phyloP scores from a whole-genome alignment of 1,140 invertebrate genomes.

The Manduca sexta region DNA sequence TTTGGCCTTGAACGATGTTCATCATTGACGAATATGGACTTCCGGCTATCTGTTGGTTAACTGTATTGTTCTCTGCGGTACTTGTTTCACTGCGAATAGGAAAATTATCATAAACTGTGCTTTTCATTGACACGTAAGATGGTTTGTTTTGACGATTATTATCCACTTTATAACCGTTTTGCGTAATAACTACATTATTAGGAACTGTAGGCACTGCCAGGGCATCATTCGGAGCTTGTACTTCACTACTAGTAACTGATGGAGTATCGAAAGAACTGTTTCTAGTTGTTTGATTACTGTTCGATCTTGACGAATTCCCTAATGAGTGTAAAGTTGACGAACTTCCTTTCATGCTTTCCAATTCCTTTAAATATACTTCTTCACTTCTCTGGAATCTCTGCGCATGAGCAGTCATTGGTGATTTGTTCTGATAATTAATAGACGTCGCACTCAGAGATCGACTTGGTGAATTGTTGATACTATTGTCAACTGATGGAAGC shows the following conservation, averaged over 20 bases:
- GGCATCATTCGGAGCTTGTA: conserved; percentile 26
- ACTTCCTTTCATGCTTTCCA: conserved; percentile 55
- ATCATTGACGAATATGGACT: conserved; percentile 61
- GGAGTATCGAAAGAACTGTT: conserved; percentile 48
- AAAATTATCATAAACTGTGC: conserved; percentile 70
- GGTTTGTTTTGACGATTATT: conserved; percentile 12
- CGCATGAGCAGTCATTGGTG: conserved; percentile 46
- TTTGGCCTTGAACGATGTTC: conserved; percentile 71
- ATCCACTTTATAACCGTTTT: conserved; percentile 36
- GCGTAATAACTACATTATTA: conserved; percentile 35
- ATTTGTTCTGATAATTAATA: conserved; percentile 46
- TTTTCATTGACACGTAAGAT: conserved; percentile 70
- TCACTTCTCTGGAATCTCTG: conserved; percentile 64
- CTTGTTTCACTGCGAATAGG: conserved; percentile 32
- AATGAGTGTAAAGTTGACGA: conserved; percentile 50
- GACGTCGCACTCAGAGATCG: conserved; percentile 53
- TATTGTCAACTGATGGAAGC: conserved; percentile 29
- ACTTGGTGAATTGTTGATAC: conserved; percentile 45
- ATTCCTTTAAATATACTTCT: conserved; percentile 62
- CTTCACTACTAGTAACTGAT: conserved; percentile 24
- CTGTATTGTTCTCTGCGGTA: conserved; percentile 25
- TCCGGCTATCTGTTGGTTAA: conserved; percentile 32
- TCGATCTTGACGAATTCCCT: conserved; percentile 54
- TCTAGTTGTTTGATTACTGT: conserved; percentile 45
- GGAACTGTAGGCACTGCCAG: conserved; percentile 15